phyloP scores from a whole-genome alignment of 2,113 vertebrate genomes.

The Corythornis madagascariensis region DNA sequence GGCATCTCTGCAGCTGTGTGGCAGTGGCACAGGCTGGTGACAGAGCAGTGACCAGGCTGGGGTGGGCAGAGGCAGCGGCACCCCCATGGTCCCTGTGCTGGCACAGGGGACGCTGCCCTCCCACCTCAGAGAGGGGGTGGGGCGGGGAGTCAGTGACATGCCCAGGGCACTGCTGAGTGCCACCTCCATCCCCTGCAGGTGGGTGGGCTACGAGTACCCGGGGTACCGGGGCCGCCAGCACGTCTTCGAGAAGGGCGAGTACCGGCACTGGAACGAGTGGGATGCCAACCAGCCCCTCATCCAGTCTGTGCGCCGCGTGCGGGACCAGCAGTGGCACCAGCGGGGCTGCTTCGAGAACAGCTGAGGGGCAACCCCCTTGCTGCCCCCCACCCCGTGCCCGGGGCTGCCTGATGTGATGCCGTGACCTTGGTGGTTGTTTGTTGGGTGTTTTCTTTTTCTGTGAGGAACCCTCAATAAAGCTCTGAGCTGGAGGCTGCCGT shows the following conservation, averaged over 20 bases:
- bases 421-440: not conserved
- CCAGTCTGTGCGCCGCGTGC: conserved; percentile 89
- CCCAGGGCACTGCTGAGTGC: not conserved
- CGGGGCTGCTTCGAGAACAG: conserved; percentile 84
- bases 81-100: not conserved
- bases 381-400: not conserved
- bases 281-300: conserved; percentile 85
- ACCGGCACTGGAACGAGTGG: conserved; percentile 95
- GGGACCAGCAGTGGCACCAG: conserved; percentile 94
- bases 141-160: too few species aligned
- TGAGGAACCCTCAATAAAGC: conserved; percentile 75
- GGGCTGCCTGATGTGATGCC: not conserved
- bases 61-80: not conserved
- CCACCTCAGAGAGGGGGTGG: too few species aligned
- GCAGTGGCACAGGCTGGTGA: not conserved
- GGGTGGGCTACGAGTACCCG: conserved; percentile 92
- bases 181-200: conserved; percentile 62
- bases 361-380: conserved; percentile 68
- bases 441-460: not conserved
- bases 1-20: rapidly evolving
- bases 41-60: not conserved
- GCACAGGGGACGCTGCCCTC: not conserved
- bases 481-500: conserved; percentile 38
- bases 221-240: conserved; percentile 92
- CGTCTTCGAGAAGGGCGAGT: conserved; percentile 88